Percentiles rank a stretch among this genome's conserved stretches.
Conservation (phyloP, 2,113 vertebrate genomes). For the Alces alces region DNA sequence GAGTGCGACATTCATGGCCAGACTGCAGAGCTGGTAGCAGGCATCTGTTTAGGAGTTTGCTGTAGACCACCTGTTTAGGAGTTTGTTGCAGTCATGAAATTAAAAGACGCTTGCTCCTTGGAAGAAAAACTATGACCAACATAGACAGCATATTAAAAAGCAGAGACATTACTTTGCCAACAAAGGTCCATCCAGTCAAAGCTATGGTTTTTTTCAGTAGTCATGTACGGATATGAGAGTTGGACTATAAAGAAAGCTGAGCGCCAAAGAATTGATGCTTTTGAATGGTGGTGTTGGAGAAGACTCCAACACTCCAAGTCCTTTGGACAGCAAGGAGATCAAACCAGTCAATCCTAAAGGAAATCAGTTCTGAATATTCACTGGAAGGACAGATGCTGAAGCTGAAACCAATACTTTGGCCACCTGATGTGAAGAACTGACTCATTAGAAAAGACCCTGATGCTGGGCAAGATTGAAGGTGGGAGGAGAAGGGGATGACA, state of each 20-base stretch:
- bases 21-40: background rate
- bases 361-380: background rate
- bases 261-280: background rate
- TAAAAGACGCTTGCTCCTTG: background rate
- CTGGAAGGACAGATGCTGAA: background rate
- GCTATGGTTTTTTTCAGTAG: background rate
- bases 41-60: background rate
- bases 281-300: background rate
- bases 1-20: background rate
- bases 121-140: background rate
- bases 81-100: background rate
- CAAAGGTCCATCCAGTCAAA: background rate
- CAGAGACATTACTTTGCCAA: background rate
- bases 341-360: background rate
- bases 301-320: background rate
- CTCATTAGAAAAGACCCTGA: background rate
- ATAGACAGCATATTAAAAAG: background rate
- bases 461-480: background rate
- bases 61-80: background rate
- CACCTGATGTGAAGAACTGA: background rate
- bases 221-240: background rate
- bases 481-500: background rate
- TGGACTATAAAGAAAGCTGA: background rate
- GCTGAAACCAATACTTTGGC: background rate
- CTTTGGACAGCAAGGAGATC: background rate